A percentile compares a stretch with the other conserved stretches of the same genome.
These are phyloP conservation scores for Pelvicachromis taeniatus DNA, from an alignment of 2,113 vertebrate species.

Conservation along the genomic window DNA sequence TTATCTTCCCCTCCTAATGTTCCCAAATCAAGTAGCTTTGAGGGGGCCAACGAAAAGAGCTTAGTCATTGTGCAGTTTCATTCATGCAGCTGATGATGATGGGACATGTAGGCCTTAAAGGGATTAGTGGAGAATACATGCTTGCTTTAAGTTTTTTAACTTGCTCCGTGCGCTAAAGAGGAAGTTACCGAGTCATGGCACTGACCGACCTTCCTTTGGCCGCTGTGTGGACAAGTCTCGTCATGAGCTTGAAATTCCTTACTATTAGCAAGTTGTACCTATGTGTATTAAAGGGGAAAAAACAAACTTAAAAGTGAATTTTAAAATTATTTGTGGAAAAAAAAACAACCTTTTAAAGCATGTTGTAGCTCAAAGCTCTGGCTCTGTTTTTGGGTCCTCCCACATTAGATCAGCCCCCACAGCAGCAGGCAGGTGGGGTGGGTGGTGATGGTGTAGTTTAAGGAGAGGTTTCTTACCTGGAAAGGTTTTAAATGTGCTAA, in stretches of 20 bases:
- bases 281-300: background rate
- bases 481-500: background rate
- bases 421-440: background rate
- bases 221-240: background rate
- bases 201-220: background rate
- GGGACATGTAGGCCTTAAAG: constrained; percentile 37
- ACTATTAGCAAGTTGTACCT: background rate
- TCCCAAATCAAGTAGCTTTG: constrained; percentile 53
- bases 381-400: background rate
- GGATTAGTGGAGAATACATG: constrained; percentile 53
- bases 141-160: constrained; percentile 45
- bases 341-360: background rate
- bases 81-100: constrained; percentile 44
- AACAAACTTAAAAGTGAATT: background rate
- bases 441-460: background rate
- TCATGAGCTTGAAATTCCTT: background rate
- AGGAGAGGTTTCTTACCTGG: background rate
- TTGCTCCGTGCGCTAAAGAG: background rate
- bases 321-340: background rate
- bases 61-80: constrained; percentile 62
- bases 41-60: constrained; percentile 48
- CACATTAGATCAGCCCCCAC: background rate
- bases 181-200: background rate
- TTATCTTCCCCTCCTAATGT: constrained; percentile 24
- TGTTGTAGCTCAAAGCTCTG: background rate